These are phyloP conservation scores for Aleiodes leptofemur DNA, from an alignment of 2,888 invertebrate species.

Conservation along the genomic window DNA sequence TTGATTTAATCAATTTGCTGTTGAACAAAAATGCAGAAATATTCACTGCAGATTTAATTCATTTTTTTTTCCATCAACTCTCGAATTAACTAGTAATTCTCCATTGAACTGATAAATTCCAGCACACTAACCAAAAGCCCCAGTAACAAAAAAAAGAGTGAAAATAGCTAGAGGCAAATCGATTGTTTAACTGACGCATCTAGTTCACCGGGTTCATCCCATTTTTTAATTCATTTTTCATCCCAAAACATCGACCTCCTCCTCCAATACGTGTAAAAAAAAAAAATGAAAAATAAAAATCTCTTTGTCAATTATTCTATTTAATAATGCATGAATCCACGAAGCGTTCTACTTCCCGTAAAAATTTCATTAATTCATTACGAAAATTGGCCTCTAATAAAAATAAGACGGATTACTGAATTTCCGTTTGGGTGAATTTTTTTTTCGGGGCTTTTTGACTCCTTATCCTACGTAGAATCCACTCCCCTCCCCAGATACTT, in stretches of 20 bases:
- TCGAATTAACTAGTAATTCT: too few relatives aligned
- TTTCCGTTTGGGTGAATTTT: too few relatives aligned
- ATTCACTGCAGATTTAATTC: neutral
- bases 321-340: too few relatives aligned
- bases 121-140: neutral
- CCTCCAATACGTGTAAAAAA: neutral
- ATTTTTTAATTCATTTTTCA: conserved; percentile 6
- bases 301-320: too few relatives aligned
- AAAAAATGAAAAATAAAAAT: neutral
- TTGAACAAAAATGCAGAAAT: too few relatives aligned
- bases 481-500: neutral
- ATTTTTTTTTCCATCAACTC: neutral
- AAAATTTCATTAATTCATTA: too few relatives aligned
- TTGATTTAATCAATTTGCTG: neutral
- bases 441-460: neutral
- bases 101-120: too few relatives aligned
- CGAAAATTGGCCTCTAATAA: too few relatives aligned
- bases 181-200: conserved; percentile 12
- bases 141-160: neutral
- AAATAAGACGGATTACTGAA: too few relatives aligned
- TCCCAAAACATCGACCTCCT: neutral
- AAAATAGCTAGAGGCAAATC: conserved; percentile 4
- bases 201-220: neutral
- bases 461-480: neutral
- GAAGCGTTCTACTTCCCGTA: too few relatives aligned